Evolutionary conservation across 2,888 invertebrate genomes (phyloP), one percentile per base, ranked within the genome.

Genomic region (Tenthredo notha): DNA sequence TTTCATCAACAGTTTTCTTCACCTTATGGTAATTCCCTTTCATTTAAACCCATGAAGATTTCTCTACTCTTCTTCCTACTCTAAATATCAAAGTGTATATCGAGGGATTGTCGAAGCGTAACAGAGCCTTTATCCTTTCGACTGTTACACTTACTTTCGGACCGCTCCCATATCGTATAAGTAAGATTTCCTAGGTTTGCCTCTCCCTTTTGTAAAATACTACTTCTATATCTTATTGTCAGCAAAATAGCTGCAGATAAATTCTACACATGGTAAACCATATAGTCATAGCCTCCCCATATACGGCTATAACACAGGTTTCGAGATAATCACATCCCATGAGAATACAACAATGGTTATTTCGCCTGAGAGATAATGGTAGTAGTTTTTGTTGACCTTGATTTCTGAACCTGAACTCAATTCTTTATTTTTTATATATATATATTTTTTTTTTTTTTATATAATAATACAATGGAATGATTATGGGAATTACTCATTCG

Each of bases 131-230:
- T 43, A 74, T 74, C 29, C 72, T 74, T 74, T 43, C 43, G 6
- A 40, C 43, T 74, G 72, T 74, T 74, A 43, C 40, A 74, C 43
- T 74, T 43, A 74, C 72, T 74, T 74, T 74, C 43, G 12, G 72
- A 74, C 37, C 40, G 72, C 72, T 74, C 72, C 72, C 72, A 74
- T 43, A 40, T 43, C 43, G 40, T 43, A 72, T 33, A 33, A 33
- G 72, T 74, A 40, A 15, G 72, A 74, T 74, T 74, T 40, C 43
- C 40, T 72, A 21, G 15, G 12, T 6, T 6, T 21, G 25, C 40
- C 72, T 74, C 72, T 74, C 72, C 40, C 72, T 74, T 74, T 74
- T 18, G 40, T 43, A 33, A 74, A 40, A 74, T 2, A 40, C 72
- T 40, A 18, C 40, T 1, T n/a, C 1, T 43, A 10, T 37, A 21